phyloP scores from a whole-genome alignment of 92 coral and sea anemone genomes.

The Nematostella vectensis region DNA sequence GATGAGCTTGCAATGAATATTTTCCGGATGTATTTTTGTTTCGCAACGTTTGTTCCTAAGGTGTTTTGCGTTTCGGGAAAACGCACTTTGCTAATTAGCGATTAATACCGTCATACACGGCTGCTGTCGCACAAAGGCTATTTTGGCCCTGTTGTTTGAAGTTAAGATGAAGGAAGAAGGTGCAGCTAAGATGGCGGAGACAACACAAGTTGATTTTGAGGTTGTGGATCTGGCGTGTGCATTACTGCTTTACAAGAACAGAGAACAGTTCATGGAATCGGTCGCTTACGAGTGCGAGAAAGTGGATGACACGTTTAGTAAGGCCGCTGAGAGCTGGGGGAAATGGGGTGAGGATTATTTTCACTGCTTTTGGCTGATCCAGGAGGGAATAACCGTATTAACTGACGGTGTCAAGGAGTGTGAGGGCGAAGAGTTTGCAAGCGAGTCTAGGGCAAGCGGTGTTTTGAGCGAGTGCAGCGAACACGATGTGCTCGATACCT shows the following conservation, averaged over 20 bases:
- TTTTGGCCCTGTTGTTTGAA: no score
- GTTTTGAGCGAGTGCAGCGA: background rate
- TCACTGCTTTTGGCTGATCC: slow-evolving; percentile 12
- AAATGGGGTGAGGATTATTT: slow-evolving; percentile 16
- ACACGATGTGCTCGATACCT: background rate
- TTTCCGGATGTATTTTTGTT: no score
- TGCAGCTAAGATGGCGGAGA: slow-evolving; percentile 10
- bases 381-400: slow-evolving; percentile 16
- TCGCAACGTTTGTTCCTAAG: no score
- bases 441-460: background rate
- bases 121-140: no score
- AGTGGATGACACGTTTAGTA: slow-evolving; percentile 13
- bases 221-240: slow-evolving; percentile 16
- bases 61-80: background rate
- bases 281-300: slow-evolving; percentile 12
- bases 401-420: background rate
- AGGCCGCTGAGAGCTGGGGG: slow-evolving; percentile 20
- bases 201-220: slow-evolving; percentile 11
- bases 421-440: background rate
- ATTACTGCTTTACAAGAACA: slow-evolving; percentile 2
- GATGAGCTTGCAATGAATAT: no score
- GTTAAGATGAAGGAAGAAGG: no score
- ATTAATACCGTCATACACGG: background rate
- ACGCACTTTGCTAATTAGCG: background rate
- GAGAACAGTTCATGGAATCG: slow-evolving; percentile 12